phyloP scores from a whole-genome alignment of 2,113 vertebrate genomes.

The Paradoxurus hermaphroditus region DNA sequence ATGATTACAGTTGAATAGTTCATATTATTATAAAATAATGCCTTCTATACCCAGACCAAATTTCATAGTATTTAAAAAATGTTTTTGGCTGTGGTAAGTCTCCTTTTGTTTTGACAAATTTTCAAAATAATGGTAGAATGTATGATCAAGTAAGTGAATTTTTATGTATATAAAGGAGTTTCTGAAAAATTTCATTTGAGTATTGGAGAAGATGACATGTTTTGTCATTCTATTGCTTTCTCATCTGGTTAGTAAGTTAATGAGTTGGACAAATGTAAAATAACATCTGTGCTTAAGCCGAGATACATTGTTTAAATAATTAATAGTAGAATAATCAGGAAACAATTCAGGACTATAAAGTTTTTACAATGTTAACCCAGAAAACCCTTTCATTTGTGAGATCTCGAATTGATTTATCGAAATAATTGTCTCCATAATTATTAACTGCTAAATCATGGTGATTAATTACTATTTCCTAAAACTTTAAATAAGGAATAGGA shows the following conservation, averaged over 20 bases:
- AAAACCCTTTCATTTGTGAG: conserved; percentile 49
- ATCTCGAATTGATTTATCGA: conserved; percentile 48
- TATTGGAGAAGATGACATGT: conserved; percentile 20
- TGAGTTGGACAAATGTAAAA: conserved; percentile 47
- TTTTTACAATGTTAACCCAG: conserved; percentile 43
- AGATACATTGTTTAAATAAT: conserved; percentile 47
- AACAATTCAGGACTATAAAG: background rate
- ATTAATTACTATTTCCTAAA: conserved; percentile 48
- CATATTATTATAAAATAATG: background rate
- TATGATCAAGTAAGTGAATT: background rate
- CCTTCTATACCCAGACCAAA: background rate
- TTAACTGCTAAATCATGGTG: conserved; percentile 43
- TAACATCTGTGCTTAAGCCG: conserved; percentile 28
- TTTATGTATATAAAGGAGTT: background rate
- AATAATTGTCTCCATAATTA: conserved; percentile 46
- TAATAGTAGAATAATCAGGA: conserved; percentile 40
- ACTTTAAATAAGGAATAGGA: conserved; percentile 27
- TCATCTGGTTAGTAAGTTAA: conserved; percentile 47
- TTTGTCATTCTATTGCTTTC: conserved; percentile 1
- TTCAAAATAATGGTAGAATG: background rate
- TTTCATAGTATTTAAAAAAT: conserved; percentile 34
- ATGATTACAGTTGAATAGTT: background rate
- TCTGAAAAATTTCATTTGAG: background rate
- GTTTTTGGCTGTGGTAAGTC: background rate
- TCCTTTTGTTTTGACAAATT: conserved; percentile 15